These are phyloP conservation scores for Nycticryphes semicollaris DNA, from an alignment of 2,113 vertebrate genomes.

Conservation along the genomic window DNA sequence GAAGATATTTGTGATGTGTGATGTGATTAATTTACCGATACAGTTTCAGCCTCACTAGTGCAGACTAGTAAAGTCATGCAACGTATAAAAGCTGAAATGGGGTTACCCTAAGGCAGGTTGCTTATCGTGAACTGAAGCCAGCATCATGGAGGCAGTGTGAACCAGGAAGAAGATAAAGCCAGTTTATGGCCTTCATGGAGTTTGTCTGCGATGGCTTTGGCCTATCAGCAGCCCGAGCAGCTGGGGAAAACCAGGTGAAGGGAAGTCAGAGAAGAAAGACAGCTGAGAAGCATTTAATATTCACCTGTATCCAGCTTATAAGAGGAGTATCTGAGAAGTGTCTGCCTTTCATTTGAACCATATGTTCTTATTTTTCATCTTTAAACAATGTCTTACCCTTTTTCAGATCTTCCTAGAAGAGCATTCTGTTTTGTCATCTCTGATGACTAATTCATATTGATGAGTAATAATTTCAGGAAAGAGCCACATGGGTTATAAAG, in stretches of 20 bases:
- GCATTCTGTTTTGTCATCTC: background rate
- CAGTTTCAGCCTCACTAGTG: background rate
- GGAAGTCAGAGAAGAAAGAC: background rate
- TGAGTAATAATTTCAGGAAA: background rate
- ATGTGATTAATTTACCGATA: background rate
- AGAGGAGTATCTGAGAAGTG: background rate
- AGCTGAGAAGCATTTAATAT: background rate
- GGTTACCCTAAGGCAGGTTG: background rate
- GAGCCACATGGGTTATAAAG: background rate
- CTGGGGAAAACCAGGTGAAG: background rate
- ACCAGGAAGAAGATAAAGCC: background rate
- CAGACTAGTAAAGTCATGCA: background rate
- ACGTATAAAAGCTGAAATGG: background rate
- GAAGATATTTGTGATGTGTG: background rate
- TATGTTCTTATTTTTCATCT: background rate
- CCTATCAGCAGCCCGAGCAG: background rate
- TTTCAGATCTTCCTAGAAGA: background rate
- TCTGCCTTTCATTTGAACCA: background rate
- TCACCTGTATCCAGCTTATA: background rate
- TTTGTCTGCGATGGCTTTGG: fast-evolving
- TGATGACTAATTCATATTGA: background rate
- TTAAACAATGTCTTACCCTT: background rate
- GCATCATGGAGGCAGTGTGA: fast-evolving
- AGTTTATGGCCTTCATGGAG: background rate
- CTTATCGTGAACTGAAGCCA: background rate